phyloP scores from a whole-genome alignment of 2,888 invertebrate species.

The Parascotia fuliginaria region DNA sequence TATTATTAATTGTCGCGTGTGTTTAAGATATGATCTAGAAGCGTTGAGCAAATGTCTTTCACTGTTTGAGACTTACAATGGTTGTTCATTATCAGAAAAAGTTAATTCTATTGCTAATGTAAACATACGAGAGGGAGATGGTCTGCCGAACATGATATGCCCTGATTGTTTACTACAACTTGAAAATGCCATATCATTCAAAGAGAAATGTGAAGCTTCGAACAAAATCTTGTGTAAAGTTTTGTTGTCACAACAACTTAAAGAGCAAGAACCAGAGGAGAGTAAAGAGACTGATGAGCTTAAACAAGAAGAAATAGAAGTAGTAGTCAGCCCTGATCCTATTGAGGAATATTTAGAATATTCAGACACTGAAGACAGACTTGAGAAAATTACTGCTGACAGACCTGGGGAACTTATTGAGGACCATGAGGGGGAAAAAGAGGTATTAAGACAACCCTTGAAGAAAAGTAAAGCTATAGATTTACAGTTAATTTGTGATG shows the following conservation, averaged over 20 bases:
- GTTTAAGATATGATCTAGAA: slow-evolving; percentile 49
- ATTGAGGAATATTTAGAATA: not conserved
- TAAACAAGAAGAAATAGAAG: slow-evolving; percentile 8
- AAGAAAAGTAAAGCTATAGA: slow-evolving; percentile 23
- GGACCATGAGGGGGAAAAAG: not conserved
- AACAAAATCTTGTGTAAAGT: slow-evolving; percentile 44
- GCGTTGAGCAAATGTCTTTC: slow-evolving; percentile 54
- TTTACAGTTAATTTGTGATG: slow-evolving; percentile 40
- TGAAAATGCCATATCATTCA: slow-evolving; percentile 64
- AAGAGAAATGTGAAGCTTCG: slow-evolving; percentile 65
- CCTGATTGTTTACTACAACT: slow-evolving; percentile 63
- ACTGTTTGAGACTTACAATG: slow-evolving; percentile 62
- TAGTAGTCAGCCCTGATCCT: not conserved
- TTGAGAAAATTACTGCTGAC: too few relatives aligned
- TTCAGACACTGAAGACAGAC: not conserved
- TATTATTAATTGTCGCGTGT: slow-evolving; percentile 60
- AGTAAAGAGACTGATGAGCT: not conserved
- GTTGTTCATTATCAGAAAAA: slow-evolving; percentile 57
- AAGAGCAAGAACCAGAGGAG: not conserved
- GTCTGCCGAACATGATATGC: slow-evolving; percentile 70
- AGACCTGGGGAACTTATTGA: too few relatives aligned
- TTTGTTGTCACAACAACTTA: not conserved
- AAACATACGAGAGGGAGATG: slow-evolving; percentile 61
- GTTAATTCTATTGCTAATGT: slow-evolving; percentile 64
- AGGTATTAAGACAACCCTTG: not conserved